A percentile compares a stretch with the other conserved stretches of the same genome.
Conservation (phyloP, 2,113 vertebrate species). For the Pitta sordida region DNA sequence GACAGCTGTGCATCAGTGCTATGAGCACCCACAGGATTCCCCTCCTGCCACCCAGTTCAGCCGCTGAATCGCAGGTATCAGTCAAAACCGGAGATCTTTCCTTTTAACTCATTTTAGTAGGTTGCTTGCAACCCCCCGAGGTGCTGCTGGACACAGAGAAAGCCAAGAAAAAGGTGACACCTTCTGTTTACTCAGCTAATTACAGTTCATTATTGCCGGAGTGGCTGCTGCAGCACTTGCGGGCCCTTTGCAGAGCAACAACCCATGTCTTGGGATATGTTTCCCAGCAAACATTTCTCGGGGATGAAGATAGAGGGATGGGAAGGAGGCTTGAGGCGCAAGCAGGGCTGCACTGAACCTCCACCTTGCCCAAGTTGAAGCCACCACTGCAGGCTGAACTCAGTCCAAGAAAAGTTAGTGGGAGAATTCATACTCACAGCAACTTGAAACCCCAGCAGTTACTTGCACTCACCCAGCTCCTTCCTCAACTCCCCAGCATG, state of each 20-base stretch:
- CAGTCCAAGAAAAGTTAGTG: neutral
- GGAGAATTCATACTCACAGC: neutral
- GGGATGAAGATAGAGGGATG: neutral
- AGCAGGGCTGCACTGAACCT: neutral
- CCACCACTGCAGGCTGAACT: neutral
- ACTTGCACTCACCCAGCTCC: neutral
- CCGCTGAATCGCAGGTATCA: neutral
- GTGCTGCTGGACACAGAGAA: neutral
- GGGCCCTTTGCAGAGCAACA: neutral
- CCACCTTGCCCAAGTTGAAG: neutral
- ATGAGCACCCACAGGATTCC: accelerated
- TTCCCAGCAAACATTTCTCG: neutral
- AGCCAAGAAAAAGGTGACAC: constrained; percentile 63
- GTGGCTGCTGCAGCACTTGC: accelerated
- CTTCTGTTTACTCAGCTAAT: constrained; percentile 62
- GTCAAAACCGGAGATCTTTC: neutral
- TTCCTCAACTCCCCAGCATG: neutral
- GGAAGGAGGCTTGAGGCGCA: accelerated
- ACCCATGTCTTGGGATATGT: accelerated
- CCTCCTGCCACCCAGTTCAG: neutral
- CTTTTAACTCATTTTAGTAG: neutral
- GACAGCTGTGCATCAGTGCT: accelerated
- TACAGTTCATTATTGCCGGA: neutral
- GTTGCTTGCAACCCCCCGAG: neutral
- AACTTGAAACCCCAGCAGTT: neutral